Base-by-base conservation (phyloP, 1,140 invertebrate genomes). In the Lordiphosa mommai region DNA sequence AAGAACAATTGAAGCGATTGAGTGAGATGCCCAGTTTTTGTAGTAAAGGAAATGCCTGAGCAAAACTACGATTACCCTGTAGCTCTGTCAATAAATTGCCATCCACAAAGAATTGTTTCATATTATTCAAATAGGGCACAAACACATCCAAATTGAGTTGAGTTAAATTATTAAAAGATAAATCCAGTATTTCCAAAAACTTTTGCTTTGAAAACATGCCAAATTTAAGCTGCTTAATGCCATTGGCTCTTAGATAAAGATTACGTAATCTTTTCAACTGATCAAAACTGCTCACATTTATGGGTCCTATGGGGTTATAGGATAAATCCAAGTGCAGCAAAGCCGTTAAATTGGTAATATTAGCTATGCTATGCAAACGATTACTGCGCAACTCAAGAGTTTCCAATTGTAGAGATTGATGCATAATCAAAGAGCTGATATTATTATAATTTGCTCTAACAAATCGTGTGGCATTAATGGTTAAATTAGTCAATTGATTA, bases 191-290 rank as follows among this genome's bases (percentile, higher is more conserved):
- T 43, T 88, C 86, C 4, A 89, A 44, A 30, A 63, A 64, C 12
- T 57, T 71, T 16, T 84, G 76, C 33, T 88, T 87, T 6, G 87
- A 87, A 58, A 89, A 86, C 74, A 88, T 88, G 17, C 88, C 88
- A 9, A 86, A 89, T 2, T 71, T 70, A 0, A 89, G 55, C 12
- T 70, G 46, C 0, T 32, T 56, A 4, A 89, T 58, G 1, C 84
- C 76, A n/a, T 53, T 87, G 1, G 56, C 52, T 3, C 79, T 55
- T 4, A 89, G 43, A 37, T 77, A 70, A 0, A 89, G 48, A 16
- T 70, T 64, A 0, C 82, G 44, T 0, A 89, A 46, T 0, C 72
- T 44, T 23, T 84, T 87, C 7, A 88, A 43, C 37, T 84, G 67
- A n/a, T 69, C 68, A 5, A 89, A 89, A 1, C 86, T 88, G 12